phyloP scores from a whole-genome alignment of 2,888 invertebrate genomes.

The Mellilla xanthometata region DNA sequence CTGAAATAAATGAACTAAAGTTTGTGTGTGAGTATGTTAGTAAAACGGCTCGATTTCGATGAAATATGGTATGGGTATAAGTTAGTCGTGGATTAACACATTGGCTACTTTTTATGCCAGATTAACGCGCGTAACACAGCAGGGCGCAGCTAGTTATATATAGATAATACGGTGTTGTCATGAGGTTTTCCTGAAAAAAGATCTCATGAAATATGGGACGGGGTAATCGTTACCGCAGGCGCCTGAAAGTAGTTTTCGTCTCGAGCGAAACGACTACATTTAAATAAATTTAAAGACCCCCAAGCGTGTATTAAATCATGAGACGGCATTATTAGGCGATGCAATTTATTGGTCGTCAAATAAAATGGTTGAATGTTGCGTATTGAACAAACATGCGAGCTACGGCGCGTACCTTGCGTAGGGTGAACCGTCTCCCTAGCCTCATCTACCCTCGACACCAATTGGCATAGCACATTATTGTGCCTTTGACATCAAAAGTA shows the following conservation, averaged over 20 bases:
- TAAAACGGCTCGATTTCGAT: no score
- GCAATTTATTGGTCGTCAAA: conserved; percentile 49
- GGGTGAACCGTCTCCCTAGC: conserved; percentile 42
- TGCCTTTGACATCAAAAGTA: conserved; percentile 16
- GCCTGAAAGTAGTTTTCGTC: conserved; percentile 26
- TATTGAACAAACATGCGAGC: conserved; percentile 52
- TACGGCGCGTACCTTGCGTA: conserved; percentile 31
- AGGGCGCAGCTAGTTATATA: no score
- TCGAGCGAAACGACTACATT: conserved; percentile 38
- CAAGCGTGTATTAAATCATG: conserved; percentile 42
- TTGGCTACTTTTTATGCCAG: no score
- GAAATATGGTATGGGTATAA: no score
- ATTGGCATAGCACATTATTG: conserved; percentile 16
- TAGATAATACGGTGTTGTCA: no score
- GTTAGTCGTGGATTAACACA: no score
- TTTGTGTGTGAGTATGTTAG: no score
- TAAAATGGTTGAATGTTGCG: conserved; percentile 43
- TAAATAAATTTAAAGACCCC: conserved; percentile 47
- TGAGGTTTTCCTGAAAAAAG: not conserved
- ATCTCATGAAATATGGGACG: conserved; percentile 12
- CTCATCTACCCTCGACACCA: conserved; percentile 8
- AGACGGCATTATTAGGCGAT: conserved; percentile 40
- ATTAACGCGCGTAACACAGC: no score
- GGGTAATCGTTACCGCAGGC: conserved; percentile 24
- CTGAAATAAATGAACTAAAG: conserved; percentile 1